Percentiles rank a stretch among this genome's conserved stretches.
Evolutionary conservation across 2,888 invertebrate species (phyloP).

Genomic region (Euzetes globulus): DNA sequence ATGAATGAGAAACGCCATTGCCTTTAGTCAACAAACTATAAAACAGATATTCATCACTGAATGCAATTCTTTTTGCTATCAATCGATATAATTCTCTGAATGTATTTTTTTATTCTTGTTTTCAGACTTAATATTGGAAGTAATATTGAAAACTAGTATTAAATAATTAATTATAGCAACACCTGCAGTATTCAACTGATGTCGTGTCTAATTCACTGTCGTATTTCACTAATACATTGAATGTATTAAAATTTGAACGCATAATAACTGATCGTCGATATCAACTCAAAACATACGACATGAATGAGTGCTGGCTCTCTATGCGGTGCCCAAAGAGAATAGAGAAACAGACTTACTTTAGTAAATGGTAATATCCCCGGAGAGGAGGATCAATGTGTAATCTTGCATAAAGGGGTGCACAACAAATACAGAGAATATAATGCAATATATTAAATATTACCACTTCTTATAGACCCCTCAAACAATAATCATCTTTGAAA

Average conservation of each 20-base stretch:
- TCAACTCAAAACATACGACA: slow-evolving; percentile 25
- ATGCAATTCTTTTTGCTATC: slow-evolving; percentile 1
- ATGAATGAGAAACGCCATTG: slow-evolving; percentile 1
- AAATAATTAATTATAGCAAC: slow-evolving; percentile 19
- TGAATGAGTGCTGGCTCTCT: slow-evolving; percentile 8
- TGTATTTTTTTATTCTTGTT: not conserved
- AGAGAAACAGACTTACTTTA: not conserved
- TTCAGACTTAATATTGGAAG: not conserved
- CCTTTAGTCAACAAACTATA: slow-evolving; percentile 26
- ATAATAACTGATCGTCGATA: not conserved
- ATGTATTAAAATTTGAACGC: slow-evolving; percentile 13
- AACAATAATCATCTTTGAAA: slow-evolving; percentile 1
- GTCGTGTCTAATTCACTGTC: too few species aligned
- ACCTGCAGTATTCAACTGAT: slow-evolving; percentile 7
- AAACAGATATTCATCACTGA: slow-evolving; percentile 10
- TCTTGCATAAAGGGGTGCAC: slow-evolving; percentile 24
- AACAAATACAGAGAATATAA: not conserved
- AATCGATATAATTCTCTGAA: not conserved
- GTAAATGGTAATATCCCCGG: slow-evolving; percentile 24
- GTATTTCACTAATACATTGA: not conserved
- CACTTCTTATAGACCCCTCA: slow-evolving; percentile 14
- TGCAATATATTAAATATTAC: slow-evolving; percentile 1
- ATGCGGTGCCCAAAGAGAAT: not conserved
- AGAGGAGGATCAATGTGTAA: slow-evolving; percentile 27
- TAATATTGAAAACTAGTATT: not conserved